Evolutionary conservation across 2,888 invertebrate species (phyloP).

Genomic region (Pandemis heparana): DNA sequence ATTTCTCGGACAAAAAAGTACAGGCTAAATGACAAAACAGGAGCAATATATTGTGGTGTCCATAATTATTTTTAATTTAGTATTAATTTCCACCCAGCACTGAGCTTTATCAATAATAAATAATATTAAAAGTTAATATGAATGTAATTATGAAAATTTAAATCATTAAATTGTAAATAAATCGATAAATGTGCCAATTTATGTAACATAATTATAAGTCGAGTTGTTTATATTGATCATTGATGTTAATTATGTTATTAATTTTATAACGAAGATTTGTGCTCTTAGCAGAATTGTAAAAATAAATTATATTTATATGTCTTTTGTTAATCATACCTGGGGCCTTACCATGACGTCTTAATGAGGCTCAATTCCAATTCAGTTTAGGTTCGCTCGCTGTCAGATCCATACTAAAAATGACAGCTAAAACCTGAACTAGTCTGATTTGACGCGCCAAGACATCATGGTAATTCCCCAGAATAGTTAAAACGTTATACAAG

Average conservation of each 20-base stretch:
- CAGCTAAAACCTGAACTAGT: too few species aligned
- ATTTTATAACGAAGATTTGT: constrained; percentile 53
- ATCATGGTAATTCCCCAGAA: too few species aligned
- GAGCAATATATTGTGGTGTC: not conserved
- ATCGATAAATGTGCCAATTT: constrained; percentile 67
- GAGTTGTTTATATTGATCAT: constrained; percentile 48
- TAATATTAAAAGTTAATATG: constrained; percentile 14
- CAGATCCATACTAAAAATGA: too few species aligned
- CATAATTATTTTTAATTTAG: not conserved
- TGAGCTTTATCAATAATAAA: constrained; percentile 17
- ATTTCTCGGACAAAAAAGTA: too few species aligned
- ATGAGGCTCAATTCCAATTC: too few species aligned
- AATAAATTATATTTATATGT: too few species aligned
- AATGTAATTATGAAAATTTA: constrained; percentile 26
- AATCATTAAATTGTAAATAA: constrained; percentile 56
- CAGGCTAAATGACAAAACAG: not conserved
- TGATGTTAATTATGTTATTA: constrained; percentile 57
- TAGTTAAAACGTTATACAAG: too few species aligned
- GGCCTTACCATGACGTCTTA: too few species aligned
- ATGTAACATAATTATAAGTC: constrained; percentile 47
- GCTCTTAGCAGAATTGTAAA: constrained; percentile 43
- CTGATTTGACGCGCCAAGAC: too few species aligned
- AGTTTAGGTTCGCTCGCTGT: too few species aligned
- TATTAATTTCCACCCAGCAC: constrained; percentile 9
- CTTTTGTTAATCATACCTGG: too few species aligned